Evolutionary conservation across 2,797 vertebrate species (phyloP), one percentile per base, ranked within the genome.

Genomic region (Oryzias dopingdopingensis): DNA sequence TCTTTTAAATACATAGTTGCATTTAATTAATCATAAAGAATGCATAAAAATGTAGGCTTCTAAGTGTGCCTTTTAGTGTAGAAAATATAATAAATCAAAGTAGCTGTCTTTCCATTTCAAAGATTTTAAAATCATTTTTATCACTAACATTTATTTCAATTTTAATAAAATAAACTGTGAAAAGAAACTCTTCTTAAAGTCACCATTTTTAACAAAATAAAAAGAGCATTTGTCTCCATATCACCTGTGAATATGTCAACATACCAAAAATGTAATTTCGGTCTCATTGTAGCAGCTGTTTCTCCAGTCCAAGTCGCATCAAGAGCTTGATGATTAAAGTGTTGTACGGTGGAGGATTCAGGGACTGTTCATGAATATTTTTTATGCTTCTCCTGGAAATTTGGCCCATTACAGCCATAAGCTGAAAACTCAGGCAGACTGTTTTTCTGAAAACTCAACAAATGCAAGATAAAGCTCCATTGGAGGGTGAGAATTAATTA

Each of bases 371-470:
- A 46, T 72, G 58, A 69, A 71, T 70, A 47, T 43, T 44, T 65
- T 52, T 67, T 52, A 62, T 54, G 48, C 57, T 49, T 48, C 65
- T 62, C 56, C 10, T 53, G 76, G 59, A 77, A 76, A 75, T 83
- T 54, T 60, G 26, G 53, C 22, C 60, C 42, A 58, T 66, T 44
- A 14, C 43, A 24, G 52, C 58, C 59, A 45, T 23, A 54, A 54
- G 17, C 52, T 55, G 15, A 68, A 67, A 29, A 41, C 20, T 14
- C 29, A 42, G 54, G 17, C 53, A 40, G 46, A 59, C 49, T 47
- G 4, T 26, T 26, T 47, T 43, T 24, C 66, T 37, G 24, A 52
- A 70, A 59, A 50, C 37, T 49, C 47, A 5, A 54, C 65, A 64
- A 46, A 69, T 52, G 49, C 67, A 79, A 59, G 43, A 20, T 17